Conservation (phyloP, 2,113 vertebrate genomes). For the Hemicordylus capensis region DNA sequence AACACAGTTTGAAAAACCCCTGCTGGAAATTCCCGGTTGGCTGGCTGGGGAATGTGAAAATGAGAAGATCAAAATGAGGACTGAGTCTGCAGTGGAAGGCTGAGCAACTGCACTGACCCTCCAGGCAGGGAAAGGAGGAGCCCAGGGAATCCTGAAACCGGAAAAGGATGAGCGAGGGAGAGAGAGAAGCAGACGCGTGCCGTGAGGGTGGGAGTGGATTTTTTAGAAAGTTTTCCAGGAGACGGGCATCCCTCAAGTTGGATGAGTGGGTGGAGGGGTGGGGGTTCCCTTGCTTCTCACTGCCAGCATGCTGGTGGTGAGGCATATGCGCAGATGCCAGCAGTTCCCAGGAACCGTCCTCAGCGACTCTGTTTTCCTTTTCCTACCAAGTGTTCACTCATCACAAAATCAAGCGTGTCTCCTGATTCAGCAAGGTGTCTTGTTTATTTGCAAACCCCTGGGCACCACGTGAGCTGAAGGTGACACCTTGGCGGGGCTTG, state of each 20-base stretch:
- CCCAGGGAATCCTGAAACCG: not conserved
- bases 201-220: not conserved
- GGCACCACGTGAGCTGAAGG: not conserved
- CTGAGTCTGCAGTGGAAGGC: not conserved
- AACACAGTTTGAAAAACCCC: not conserved
- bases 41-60: not conserved
- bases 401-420: not conserved
- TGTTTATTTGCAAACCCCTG: not conserved
- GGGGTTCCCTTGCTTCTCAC: not conserved
- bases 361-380: not conserved
- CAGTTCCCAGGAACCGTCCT: not conserved
- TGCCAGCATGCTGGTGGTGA: not conserved
- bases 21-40: not conserved
- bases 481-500: not conserved
- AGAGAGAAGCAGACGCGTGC: not conserved
- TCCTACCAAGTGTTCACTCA: not conserved
- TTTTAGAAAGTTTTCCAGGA: not conserved
- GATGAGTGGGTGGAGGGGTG: not conserved
- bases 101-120: not conserved
- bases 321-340: not conserved
- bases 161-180: not conserved
- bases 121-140: not conserved
- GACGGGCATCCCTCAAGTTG: not conserved
- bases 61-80: not conserved
- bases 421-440: not conserved